Evolutionary conservation across 2,797 vertebrate genomes (phyloP).

Genomic region (Syndactyla subalaris): DNA sequence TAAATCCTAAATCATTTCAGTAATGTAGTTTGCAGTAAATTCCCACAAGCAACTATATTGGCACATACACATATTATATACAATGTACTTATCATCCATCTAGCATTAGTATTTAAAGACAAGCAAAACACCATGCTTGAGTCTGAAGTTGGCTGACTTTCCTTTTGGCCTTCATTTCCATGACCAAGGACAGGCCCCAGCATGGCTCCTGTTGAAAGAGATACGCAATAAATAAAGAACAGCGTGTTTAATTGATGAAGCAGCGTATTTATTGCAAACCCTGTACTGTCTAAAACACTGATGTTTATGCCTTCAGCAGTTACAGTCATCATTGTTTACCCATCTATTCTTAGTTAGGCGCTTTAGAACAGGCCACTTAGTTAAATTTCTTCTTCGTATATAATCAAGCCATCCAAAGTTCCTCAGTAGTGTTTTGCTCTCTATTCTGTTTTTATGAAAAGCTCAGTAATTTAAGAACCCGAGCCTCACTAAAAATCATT

Average conservation of each 20-base stretch:
- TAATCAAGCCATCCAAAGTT: background rate
- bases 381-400: background rate
- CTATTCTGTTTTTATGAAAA: background rate
- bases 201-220: background rate
- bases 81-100: background rate
- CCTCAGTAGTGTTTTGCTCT: background rate
- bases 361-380: background rate
- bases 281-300: background rate
- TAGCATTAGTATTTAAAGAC: background rate
- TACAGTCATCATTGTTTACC: background rate
- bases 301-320: background rate
- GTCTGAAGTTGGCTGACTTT: background rate
- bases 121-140: background rate
- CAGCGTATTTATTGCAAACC: background rate
- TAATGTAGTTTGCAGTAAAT: background rate
- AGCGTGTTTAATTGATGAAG: background rate
- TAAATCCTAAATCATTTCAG: background rate
- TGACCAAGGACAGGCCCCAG: background rate
- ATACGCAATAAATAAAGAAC: background rate
- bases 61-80: background rate
- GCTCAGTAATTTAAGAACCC: background rate
- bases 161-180: background rate
- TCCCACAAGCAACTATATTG: background rate
- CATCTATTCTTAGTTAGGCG: background rate
- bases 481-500: background rate